Percentiles rank a stretch among this genome's conserved stretches.
Conservation (phyloP, 2,113 vertebrate species). For the Okapia johnstoni region DNA sequence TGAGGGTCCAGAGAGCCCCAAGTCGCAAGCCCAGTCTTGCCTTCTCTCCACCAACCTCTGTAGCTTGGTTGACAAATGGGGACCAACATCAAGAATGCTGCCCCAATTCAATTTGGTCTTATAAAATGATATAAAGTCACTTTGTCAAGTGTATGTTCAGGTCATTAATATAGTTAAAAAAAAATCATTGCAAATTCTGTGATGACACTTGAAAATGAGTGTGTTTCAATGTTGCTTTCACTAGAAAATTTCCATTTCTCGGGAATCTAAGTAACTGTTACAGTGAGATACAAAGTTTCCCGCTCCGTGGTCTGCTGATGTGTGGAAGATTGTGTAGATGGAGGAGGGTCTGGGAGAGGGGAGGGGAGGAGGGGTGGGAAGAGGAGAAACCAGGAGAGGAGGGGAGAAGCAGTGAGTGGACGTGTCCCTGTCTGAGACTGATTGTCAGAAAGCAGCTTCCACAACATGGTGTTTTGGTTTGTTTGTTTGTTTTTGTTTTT, state of each 20-base stretch:
- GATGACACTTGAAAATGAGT: neutral
- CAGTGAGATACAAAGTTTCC: neutral
- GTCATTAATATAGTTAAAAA: neutral
- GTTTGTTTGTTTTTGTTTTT: neutral
- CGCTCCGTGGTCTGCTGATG: neutral
- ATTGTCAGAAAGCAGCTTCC: neutral
- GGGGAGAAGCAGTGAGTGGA: neutral
- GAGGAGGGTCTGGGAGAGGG: neutral
- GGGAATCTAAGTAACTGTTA: neutral
- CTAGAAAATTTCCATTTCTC: neutral
- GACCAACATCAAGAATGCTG: neutral
- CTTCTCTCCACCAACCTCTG: neutral
- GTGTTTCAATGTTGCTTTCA: neutral
- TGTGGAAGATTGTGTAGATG: neutral
- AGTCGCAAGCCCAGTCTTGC: neutral
- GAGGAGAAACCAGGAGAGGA: neutral
- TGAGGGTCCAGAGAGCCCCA: neutral
- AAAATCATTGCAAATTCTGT: neutral
- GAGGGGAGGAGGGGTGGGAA: neutral
- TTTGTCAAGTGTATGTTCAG: neutral
- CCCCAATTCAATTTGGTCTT: neutral
- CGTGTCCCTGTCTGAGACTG: neutral
- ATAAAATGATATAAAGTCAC: neutral
- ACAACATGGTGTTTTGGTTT: accelerated
- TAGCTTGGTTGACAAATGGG: neutral